Percentiles rank a stretch among this genome's conserved stretches.
These are phyloP conservation scores for Hololepta plana DNA, from an alignment of 2,888 invertebrate species.

Conservation along the genomic window DNA sequence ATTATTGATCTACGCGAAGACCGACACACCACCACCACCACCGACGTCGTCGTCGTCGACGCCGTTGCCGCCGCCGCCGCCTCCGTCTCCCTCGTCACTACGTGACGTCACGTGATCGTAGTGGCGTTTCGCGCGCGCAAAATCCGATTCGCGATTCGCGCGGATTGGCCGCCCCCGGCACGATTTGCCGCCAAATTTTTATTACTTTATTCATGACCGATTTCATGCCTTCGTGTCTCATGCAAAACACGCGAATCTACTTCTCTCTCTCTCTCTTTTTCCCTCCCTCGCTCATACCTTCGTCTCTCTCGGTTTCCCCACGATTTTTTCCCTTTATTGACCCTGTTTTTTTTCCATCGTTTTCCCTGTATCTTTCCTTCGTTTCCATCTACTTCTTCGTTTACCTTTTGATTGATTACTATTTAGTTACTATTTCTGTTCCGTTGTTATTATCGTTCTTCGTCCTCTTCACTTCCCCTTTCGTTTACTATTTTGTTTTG, in stretches of 20 bases:
- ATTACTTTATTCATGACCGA: conserved; percentile 17
- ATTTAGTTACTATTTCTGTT: no score
- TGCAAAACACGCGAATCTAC: no score
- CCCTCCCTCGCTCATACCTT: no score
- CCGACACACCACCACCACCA: not conserved
- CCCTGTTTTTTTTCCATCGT: no score
- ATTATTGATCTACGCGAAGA: conserved; percentile 7
- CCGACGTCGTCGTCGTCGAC: not conserved
- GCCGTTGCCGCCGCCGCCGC: conserved; percentile 21
- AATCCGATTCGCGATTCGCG: conserved; percentile 10
- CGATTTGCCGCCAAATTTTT: conserved; percentile 22
- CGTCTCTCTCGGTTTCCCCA: no score
- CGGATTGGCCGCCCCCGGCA: conserved; percentile 16
- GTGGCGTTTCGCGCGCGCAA: conserved; percentile 15
- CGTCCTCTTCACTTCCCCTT: no score
- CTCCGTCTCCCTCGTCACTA: conserved; percentile 19
- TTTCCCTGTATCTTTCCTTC: no score
- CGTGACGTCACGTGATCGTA: conserved; percentile 16
- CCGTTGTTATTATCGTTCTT: no score
- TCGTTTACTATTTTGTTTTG: no score
- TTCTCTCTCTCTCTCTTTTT: not conserved
- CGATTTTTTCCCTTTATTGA: no score
- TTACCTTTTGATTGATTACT: no score
- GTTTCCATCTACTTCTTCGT: no score
- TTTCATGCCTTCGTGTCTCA: conserved; percentile 11